Conservation (phyloP, 2,113 vertebrate species). For the Boleophthalmus pectinirostris region DNA sequence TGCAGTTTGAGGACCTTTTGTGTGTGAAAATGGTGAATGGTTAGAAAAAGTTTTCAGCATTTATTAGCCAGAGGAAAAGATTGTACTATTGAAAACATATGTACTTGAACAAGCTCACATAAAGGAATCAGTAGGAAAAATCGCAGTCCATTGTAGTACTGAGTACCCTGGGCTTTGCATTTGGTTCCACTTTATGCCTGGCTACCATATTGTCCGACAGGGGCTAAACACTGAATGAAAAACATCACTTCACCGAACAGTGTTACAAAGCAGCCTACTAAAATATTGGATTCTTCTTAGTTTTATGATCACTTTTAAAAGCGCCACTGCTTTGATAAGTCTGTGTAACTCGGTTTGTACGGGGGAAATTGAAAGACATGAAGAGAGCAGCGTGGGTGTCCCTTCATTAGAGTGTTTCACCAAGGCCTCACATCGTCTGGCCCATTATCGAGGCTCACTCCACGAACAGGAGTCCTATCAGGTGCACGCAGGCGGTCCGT, state of each 20-base stretch:
- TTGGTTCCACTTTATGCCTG: not conserved
- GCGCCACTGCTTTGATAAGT: slow-evolving; percentile 31
- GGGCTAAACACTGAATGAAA: not conserved
- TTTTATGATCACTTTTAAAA: slow-evolving; percentile 27
- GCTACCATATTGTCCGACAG: not conserved
- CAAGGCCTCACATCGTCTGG: slow-evolving; percentile 61
- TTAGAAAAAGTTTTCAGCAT: not conserved
- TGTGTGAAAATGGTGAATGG: not conserved
- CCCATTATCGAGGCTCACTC: slow-evolving; percentile 65
- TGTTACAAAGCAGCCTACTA: not conserved
- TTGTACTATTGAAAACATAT: not conserved
- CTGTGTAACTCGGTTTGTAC: slow-evolving; percentile 33
- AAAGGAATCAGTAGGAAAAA: not conserved
- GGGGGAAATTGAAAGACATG: slow-evolving; percentile 31
- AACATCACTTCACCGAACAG: not conserved
- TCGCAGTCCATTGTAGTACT: not conserved
- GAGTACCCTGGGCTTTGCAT: not conserved
- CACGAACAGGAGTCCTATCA: slow-evolving; percentile 48
- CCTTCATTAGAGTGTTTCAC: slow-evolving; percentile 73
- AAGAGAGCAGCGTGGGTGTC: slow-evolving; percentile 61
- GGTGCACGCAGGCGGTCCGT: slow-evolving; percentile 58
- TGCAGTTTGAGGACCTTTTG: not conserved
- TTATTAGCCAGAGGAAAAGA: not conserved
- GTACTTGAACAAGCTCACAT: too few relatives aligned
- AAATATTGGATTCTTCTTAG: not conserved